phyloP scores from a whole-genome alignment of 2,797 vertebrate genomes.

The Lithobates pipiens region DNA sequence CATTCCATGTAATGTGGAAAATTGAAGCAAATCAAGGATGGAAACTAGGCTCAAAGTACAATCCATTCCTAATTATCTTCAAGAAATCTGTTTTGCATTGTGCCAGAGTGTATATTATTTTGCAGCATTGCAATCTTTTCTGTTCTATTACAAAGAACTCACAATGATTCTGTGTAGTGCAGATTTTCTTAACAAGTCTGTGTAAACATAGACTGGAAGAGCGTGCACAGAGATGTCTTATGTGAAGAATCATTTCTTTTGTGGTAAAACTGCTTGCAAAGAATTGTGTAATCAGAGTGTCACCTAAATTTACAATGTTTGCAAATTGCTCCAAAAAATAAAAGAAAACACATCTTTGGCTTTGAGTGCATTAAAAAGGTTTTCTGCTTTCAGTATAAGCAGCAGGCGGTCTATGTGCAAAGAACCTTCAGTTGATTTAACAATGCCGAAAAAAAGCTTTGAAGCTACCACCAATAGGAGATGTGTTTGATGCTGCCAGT shows the following conservation, averaged over 20 bases:
- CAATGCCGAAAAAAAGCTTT: background rate
- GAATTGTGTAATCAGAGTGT: constrained; percentile 10
- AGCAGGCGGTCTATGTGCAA: background rate
- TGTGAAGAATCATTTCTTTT: constrained; percentile 1
- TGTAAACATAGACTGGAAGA: constrained; percentile 1
- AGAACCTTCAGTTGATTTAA: background rate
- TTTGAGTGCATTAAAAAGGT: background rate
- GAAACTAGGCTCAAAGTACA: constrained; percentile 6
- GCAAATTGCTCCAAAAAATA: background rate
- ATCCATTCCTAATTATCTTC: background rate
- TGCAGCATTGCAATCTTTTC: background rate
- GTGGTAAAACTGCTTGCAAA: background rate
- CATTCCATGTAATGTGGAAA: background rate
- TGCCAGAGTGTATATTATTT: background rate
- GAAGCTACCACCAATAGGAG: background rate
- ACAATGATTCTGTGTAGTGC: constrained; percentile 11
- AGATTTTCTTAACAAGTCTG: constrained; percentile 5
- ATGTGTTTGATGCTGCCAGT: background rate
- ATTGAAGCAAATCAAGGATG: background rate
- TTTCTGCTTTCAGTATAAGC: background rate
- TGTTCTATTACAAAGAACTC: background rate
- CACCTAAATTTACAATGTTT: constrained; percentile 7
- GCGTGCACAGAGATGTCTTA: constrained; percentile 1
- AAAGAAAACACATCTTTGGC: background rate
- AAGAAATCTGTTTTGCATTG: background rate